phyloP scores from a whole-genome alignment of 2,113 vertebrate genomes.

The Rhea americana region DNA sequence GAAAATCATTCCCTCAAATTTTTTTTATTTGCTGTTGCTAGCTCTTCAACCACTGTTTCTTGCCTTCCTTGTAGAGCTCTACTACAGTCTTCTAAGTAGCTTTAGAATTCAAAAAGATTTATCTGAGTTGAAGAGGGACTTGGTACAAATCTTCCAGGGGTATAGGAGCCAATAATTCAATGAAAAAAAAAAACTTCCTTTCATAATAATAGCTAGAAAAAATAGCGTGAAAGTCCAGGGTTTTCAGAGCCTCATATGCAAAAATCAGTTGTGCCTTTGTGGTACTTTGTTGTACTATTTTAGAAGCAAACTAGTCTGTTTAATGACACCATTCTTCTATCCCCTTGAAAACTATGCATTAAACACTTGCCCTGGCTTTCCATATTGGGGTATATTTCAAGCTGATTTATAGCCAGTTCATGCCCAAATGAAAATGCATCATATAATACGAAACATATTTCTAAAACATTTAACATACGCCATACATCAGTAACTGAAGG shows the following conservation, averaged over 20 bases:
- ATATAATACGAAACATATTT: not conserved
- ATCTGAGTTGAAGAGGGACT: not conserved
- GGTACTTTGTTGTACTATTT: not conserved
- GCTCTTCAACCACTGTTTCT: not conserved
- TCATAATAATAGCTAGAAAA: not conserved
- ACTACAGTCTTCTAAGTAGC: not conserved
- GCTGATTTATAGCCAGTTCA: not conserved
- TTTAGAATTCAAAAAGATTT: conserved; percentile 1
- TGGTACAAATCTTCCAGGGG: not conserved
- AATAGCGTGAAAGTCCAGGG: not conserved
- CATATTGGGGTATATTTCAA: not conserved
- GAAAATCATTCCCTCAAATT: not conserved
- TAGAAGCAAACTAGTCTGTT: not conserved
- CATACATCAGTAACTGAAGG: not conserved
- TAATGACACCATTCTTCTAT: not conserved
- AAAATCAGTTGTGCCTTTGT: not conserved
- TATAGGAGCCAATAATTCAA: conserved; percentile 16
- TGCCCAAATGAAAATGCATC: not conserved
- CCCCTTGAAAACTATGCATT: not conserved
- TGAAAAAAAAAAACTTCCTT: not conserved
- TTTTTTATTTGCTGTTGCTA: not conserved
- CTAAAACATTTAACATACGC: not conserved
- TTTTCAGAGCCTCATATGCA: conserved; percentile 9
- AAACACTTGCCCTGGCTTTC: not conserved
- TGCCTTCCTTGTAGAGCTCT: not conserved